Percentiles rank a stretch among this genome's conserved stretches.
Conservation (phyloP, 2,888 invertebrate genomes). For the Nasonia oneida region DNA sequence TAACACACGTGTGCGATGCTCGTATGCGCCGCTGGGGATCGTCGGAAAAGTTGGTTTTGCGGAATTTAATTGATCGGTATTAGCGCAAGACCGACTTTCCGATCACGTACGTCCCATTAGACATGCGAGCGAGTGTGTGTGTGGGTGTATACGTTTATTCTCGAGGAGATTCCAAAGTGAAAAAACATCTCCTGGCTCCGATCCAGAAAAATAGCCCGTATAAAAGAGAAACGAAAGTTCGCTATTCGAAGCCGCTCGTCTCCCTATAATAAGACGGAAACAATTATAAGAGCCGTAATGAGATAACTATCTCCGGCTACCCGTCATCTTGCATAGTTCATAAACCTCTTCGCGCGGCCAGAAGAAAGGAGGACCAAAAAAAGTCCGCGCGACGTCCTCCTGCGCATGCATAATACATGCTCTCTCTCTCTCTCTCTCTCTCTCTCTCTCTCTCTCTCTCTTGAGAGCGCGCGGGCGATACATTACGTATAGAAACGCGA, state of each 20-base stretch:
- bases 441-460: neutral
- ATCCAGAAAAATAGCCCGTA: neutral
- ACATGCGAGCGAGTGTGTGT: too few species aligned
- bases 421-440: neutral
- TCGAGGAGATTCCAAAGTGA: too few species aligned
- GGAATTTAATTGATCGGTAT: slow-evolving; percentile 33
- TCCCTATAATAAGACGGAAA: slow-evolving; percentile 22
- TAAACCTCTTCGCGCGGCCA: slow-evolving; percentile 21
- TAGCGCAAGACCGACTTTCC: neutral
- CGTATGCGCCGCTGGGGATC: neutral
- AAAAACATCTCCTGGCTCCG: neutral
- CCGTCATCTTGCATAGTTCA: slow-evolving; percentile 6
- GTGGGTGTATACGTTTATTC: too few species aligned
- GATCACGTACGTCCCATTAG: neutral
- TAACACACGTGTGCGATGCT: neutral
- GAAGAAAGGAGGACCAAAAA: slow-evolving; percentile 3
- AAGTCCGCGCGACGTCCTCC: neutral
- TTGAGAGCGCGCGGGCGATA: neutral
- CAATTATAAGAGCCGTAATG: slow-evolving; percentile 36
- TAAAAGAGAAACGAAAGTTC: neutral
- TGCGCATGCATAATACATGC: neutral
- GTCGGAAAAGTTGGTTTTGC: neutral
- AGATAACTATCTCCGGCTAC: slow-evolving; percentile 31
- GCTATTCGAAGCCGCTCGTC: neutral
- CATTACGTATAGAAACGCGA: slow-evolving; percentile 4